Conservation (phyloP, 1,140 invertebrate genomes). For the Drosophila asahinai region DNA sequence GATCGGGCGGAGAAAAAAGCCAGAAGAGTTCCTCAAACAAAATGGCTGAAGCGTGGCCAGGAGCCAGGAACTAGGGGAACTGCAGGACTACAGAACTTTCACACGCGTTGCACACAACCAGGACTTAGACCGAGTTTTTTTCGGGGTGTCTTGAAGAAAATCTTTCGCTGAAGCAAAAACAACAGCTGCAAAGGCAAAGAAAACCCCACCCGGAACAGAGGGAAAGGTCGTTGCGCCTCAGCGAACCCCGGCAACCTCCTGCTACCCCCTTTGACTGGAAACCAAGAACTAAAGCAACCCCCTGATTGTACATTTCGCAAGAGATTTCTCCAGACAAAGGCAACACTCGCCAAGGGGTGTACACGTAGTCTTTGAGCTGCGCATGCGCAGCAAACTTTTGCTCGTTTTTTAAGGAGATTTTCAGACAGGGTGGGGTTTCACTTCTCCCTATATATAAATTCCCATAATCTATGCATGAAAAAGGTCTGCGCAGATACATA, state of each 20-base stretch:
- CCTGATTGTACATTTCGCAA: conserved; percentile 63
- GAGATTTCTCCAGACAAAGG: conserved; percentile 41
- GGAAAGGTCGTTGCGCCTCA: conserved; percentile 79
- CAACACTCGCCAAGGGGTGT: conserved; percentile 58
- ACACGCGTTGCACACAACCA: conserved; percentile 71
- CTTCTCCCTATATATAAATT: background rate
- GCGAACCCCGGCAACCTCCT: conserved; percentile 57
- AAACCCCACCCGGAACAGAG: conserved; percentile 39
- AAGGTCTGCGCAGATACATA: conserved; percentile 35
- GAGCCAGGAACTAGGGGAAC: conserved; percentile 39
- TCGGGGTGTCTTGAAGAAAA: conserved; percentile 72
- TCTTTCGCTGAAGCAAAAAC: conserved; percentile 63
- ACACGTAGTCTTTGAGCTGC: conserved; percentile 37
- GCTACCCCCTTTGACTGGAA: conserved; percentile 24
- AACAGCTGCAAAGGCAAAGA: conserved; percentile 67
- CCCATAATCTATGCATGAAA: conserved; percentile 19
- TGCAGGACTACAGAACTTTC: conserved; percentile 59
- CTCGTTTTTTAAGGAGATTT: conserved; percentile 70
- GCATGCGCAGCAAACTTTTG: conserved; percentile 63
- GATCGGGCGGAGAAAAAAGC: conserved; percentile 15
- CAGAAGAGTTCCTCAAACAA: conserved; percentile 48
- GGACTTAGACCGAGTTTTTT: conserved; percentile 31
- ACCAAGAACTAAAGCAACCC: conserved; percentile 29
- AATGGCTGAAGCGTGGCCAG: conserved; percentile 77
- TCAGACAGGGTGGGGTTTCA: conserved; percentile 19